A percentile compares a stretch with the other conserved stretches of the same genome.
Conservation (phyloP, 2,797 vertebrate genomes). For the Danio tinwini region DNA sequence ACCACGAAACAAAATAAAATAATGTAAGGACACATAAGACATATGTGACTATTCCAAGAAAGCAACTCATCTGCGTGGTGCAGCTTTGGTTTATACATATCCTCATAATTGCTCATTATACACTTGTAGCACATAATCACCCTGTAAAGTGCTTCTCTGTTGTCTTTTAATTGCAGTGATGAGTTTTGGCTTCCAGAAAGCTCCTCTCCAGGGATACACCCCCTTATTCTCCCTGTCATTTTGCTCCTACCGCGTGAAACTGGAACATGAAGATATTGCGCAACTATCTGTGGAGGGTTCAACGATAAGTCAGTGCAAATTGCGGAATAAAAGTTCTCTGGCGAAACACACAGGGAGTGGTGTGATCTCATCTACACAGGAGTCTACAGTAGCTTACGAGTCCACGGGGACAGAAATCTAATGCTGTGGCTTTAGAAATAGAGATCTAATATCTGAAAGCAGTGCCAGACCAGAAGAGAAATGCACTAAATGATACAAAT, state of each 20-base stretch:
- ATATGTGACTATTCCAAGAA: not conserved
- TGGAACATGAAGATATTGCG: constrained; percentile 50
- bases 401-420: constrained; percentile 18
- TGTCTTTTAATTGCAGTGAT: constrained; percentile 71
- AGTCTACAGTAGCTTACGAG: constrained; percentile 10
- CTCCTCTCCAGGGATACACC: constrained; percentile 70
- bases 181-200: constrained; percentile 67
- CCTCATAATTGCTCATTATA: constrained; percentile 67
- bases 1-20: too few species aligned
- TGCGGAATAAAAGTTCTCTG: constrained; percentile 27
- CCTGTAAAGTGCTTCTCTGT: constrained; percentile 61
- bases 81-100: constrained; percentile 22
- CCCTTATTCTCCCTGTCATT: constrained; percentile 52
- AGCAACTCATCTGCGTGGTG: constrained; percentile 8
- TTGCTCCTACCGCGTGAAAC: constrained; percentile 33
- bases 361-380: not conserved
- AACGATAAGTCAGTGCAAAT: constrained; percentile 34
- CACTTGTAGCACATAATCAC: constrained; percentile 56
- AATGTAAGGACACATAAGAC: too few species aligned
- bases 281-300: constrained; percentile 15
- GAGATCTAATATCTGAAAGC: constrained; percentile 20
- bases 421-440: constrained; percentile 25
- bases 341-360: not conserved
- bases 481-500: too few species aligned
- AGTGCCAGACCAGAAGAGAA: not conserved